Evolutionary conservation across 2,797 vertebrate species (phyloP).

Genomic region (Cyclopterus lumpus): DNA sequence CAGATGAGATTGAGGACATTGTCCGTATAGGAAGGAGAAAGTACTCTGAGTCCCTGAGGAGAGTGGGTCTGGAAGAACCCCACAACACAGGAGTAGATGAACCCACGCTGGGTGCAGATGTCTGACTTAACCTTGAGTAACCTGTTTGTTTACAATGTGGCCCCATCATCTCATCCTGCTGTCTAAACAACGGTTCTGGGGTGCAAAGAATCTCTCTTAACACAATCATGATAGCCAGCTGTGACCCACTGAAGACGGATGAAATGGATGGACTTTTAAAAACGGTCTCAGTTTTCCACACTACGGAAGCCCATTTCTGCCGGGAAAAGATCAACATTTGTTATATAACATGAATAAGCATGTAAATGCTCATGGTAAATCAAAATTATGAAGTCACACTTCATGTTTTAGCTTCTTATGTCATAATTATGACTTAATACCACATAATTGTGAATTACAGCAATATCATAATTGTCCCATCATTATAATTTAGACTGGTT

Average conservation of each 20-base stretch:
- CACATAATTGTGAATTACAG: background rate
- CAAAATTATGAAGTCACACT: background rate
- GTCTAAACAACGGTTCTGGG: constrained; percentile 49
- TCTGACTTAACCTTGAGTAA: constrained; percentile 61
- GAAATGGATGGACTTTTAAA: constrained; percentile 16
- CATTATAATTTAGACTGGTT: background rate
- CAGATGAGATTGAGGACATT: constrained; percentile 90
- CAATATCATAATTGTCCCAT: background rate
- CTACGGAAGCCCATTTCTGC: background rate
- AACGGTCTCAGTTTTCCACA: background rate
- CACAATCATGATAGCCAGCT: background rate
- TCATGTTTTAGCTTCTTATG: background rate
- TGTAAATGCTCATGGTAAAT: background rate
- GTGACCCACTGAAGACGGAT: constrained; percentile 15
- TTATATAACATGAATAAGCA: background rate
- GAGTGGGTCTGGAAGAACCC: constrained; percentile 86
- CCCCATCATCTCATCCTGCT: constrained; percentile 42
- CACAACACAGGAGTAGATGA: constrained; percentile 53
- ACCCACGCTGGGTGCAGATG: constrained; percentile 63
- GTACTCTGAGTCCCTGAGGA: constrained; percentile 89
- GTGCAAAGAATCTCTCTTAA: constrained; percentile 13
- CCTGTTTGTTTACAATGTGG: constrained; percentile 48
- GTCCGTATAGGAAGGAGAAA: constrained; percentile 89
- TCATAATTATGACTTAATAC: background rate
- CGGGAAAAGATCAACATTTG: background rate